Conservation (phyloP, 2,797 vertebrate species). For the Synaphobranchus kaupii region DNA sequence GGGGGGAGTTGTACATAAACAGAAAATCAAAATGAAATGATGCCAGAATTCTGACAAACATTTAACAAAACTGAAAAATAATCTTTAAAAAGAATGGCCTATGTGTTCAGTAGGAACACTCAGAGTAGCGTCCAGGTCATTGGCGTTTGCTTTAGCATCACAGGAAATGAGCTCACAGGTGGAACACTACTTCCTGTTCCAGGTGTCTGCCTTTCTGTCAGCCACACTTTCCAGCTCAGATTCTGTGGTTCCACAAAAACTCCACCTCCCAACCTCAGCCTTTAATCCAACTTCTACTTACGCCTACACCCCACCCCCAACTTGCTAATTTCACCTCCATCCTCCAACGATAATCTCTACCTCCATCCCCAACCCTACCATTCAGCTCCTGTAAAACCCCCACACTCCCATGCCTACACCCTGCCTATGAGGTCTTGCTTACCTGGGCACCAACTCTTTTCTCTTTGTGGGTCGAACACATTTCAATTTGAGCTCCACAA, state of each 20-base stretch:
- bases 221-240: background rate
- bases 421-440: background rate
- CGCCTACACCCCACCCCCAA: background rate
- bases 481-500: background rate
- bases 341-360: too few species aligned
- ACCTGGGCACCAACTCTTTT: background rate
- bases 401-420: background rate
- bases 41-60: background rate
- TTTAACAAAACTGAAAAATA: background rate
- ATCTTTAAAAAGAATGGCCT: background rate
- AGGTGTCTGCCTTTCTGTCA: background rate
- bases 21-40: background rate
- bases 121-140: background rate
- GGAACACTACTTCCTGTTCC: background rate
- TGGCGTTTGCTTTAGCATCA: background rate
- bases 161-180: background rate
- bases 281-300: background rate
- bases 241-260: background rate
- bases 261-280: too few species aligned
- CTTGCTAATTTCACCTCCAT: background rate
- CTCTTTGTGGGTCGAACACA: background rate
- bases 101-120: background rate
- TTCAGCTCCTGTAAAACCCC: background rate
- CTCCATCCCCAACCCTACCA: too few species aligned
- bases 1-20: background rate